Evolutionary conservation across 2,888 invertebrate species (phyloP), one percentile per base, ranked within the genome.

Genomic region (Lithophane socia): DNA sequence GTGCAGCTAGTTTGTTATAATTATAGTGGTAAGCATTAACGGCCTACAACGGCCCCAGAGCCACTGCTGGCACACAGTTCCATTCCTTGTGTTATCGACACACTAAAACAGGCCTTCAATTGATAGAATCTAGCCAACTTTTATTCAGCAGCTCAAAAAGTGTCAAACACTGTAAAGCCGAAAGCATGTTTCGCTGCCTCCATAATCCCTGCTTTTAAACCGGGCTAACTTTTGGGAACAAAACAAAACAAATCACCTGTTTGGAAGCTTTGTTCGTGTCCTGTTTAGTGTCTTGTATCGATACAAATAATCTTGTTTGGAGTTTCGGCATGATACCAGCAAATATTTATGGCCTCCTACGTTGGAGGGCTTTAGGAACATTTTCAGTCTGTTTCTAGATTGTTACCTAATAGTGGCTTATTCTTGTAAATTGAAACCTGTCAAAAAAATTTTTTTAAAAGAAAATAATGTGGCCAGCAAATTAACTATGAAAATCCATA

Each of bases 251-350:
- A 65, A 64, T 67, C 37, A 75, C 21, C 70, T 42, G 66, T 83
- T 77, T 68, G 66, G 61, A 67, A 66, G 68, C 75, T 66, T 67
- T 73, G 77, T 70, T 63, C 65, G 29, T 7, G 49, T 85, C 86
- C 86, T 87, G 83, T 68, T 87, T 75, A 52, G 72, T 75, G 71
- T 86, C 75, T 75, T 44, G 47, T 58, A 56, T 72, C 66, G 64
- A 75, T 72, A 73, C 71, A 63, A 66, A 70, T 86, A 85, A 85
- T 77, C 69, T 84, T 80, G 84, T 86, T 83, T 65, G 52, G 44
- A 74, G 74, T 70, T 74, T 68, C 12, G 37, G 29, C n/a, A 58
- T 65, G 64, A 82, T 85, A 68, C 65, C 64, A 72, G 44, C 47
- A 18, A 61, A 76, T 76, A 76, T 67, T 73, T 76, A 77, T 63